These are phyloP conservation scores for Manis javanica DNA, from an alignment of 2,797 vertebrate species.

Conservation along the genomic window DNA sequence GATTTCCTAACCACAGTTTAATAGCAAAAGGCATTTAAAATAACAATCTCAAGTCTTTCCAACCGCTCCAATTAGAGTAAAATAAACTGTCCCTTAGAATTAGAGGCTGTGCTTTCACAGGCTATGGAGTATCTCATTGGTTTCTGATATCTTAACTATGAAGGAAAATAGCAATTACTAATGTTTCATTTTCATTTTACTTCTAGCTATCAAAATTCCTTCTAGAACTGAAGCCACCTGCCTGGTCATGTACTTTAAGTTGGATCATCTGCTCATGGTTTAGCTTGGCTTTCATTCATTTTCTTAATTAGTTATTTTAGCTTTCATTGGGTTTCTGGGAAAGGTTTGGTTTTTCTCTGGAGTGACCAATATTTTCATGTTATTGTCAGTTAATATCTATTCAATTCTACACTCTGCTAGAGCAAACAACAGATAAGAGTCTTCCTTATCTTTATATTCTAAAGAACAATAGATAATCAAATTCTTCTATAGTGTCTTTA, in stretches of 20 bases:
- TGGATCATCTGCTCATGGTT: neutral
- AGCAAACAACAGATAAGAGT: neutral
- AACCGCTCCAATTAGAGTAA: conserved; percentile 72
- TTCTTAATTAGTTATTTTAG: conserved; percentile 35
- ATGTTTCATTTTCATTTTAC: neutral
- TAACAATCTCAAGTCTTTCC: conserved; percentile 53
- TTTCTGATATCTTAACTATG: conserved; percentile 51
- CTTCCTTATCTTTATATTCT: neutral
- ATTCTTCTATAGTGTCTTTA: neutral
- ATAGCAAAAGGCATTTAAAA: conserved; percentile 75
- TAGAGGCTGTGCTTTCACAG: conserved; percentile 21
- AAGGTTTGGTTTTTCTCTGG: conserved; percentile 17
- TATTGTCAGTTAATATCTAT: neutral
- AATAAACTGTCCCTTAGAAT: conserved; percentile 63
- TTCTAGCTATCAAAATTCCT: neutral
- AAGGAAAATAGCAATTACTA: conserved; percentile 13
- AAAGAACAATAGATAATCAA: neutral
- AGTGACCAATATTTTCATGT: neutral
- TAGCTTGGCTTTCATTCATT: neutral
- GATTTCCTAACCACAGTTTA: conserved; percentile 65
- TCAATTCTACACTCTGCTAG: neutral
- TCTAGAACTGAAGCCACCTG: neutral
- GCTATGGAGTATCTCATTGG: neutral
- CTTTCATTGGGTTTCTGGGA: conserved; percentile 1
- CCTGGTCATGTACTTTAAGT: neutral